Percentiles rank a stretch among this genome's conserved stretches.
Conservation (phyloP, 2,113 vertebrate species). For the Pungitius pungitius region DNA sequence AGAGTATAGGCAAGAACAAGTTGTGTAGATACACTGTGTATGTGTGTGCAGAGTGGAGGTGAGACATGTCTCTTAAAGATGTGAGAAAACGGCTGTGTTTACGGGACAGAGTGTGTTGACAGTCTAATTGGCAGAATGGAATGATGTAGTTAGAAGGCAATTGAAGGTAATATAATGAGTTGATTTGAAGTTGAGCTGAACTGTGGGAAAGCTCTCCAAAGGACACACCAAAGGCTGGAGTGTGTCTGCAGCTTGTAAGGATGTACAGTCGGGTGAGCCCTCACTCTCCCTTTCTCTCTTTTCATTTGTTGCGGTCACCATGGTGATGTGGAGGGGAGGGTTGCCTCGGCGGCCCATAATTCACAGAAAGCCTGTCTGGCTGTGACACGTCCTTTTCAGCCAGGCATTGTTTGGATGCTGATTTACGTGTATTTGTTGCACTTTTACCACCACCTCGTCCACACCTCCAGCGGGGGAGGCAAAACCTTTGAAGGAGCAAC, state of each 20-base stretch:
- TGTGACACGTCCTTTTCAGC: constrained; percentile 79
- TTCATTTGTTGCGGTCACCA: constrained; percentile 70
- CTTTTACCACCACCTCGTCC: constrained; percentile 54
- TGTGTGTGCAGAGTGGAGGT: constrained; percentile 43
- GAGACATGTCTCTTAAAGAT: constrained; percentile 74
- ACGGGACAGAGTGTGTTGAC: constrained; percentile 7
- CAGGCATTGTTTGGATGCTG: constrained; percentile 65
- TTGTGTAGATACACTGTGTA: background rate
- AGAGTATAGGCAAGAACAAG: constrained; percentile 30
- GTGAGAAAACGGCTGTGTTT: constrained; percentile 61
- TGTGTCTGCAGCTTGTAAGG: constrained; percentile 50
- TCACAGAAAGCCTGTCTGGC: constrained; percentile 72
- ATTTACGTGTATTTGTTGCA: constrained; percentile 74
- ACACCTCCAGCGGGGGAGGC: background rate
- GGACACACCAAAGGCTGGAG: constrained; percentile 46
- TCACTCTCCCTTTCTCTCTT: constrained; percentile 29
- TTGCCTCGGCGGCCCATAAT: constrained; percentile 72
- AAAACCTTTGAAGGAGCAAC: constrained; percentile 22
- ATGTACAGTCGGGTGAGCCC: constrained; percentile 60
- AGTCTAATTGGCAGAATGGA: constrained; percentile 58
- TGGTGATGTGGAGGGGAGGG: constrained; percentile 67
- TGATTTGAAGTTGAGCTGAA: constrained; percentile 17
- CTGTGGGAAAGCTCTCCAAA: constrained; percentile 58
- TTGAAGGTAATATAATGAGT: constrained; percentile 61
- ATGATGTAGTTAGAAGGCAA: constrained; percentile 49